Conservation (phyloP, 2,888 invertebrate genomes). For the Archips xylosteana region DNA sequence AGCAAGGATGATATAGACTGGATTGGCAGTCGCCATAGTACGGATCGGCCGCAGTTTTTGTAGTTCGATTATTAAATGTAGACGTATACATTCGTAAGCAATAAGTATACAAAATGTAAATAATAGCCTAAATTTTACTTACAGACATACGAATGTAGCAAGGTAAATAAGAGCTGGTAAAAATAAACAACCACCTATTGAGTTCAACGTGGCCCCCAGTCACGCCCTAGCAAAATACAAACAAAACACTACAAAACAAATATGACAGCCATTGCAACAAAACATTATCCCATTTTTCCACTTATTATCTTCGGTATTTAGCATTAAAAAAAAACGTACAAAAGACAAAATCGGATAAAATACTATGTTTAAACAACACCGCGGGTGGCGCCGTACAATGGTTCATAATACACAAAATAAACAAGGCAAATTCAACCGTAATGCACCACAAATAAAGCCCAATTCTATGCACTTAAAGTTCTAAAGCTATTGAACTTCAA, state of each 20-base stretch:
- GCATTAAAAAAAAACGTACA: slow-evolving; percentile 58
- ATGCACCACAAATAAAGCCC: slow-evolving; percentile 27
- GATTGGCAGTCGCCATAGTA: too few relatives aligned
- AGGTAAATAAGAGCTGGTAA: not conserved
- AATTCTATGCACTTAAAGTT: slow-evolving; percentile 9
- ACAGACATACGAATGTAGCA: too few relatives aligned
- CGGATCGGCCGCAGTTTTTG: too few relatives aligned
- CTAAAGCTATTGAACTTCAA: slow-evolving; percentile 39
- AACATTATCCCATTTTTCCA: slow-evolving; percentile 67
- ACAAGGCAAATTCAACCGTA: slow-evolving; percentile 48
- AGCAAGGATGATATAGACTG: too few relatives aligned
- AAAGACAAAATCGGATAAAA: slow-evolving; percentile 52
- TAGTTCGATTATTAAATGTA: too few relatives aligned
- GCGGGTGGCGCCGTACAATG: slow-evolving; percentile 61
- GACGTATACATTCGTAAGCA: too few relatives aligned
- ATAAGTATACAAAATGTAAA: too few relatives aligned
- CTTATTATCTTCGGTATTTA: slow-evolving; percentile 68
- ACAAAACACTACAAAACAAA: slow-evolving; percentile 44
- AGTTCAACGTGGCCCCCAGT: not conserved
- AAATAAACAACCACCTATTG: not conserved
- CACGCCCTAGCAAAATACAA: slow-evolving; percentile 21
- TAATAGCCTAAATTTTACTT: too few relatives aligned
- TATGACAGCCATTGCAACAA: slow-evolving; percentile 52
- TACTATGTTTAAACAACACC: slow-evolving; percentile 62
- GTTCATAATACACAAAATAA: slow-evolving; percentile 40